Evolutionary conservation across 2,888 invertebrate genomes (phyloP).

Genomic region (Steromphala cineraria): DNA sequence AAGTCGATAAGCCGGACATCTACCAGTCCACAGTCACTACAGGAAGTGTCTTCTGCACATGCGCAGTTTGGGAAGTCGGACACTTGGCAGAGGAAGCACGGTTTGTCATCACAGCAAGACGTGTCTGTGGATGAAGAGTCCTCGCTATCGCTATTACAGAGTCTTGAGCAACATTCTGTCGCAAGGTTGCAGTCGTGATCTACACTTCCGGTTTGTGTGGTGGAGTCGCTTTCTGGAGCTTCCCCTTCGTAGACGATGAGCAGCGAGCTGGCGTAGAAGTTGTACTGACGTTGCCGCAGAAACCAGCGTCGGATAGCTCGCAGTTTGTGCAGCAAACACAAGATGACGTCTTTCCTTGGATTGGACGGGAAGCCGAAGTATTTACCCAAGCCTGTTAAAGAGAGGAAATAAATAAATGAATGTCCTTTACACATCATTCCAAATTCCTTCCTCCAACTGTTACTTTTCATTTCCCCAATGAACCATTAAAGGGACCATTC

Average conservation of each 20-base stretch:
- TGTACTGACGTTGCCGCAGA: conserved; percentile 80
- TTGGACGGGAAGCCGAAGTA: conserved; percentile 82
- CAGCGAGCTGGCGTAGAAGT: conserved; percentile 89
- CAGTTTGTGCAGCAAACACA: conserved; percentile 83
- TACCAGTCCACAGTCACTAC: conserved; percentile 32
- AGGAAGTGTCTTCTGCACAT: not conserved
- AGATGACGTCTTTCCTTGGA: conserved; percentile 80
- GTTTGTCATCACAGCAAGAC: not conserved
- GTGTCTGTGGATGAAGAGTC: too few species aligned
- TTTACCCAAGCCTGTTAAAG: conserved; percentile 81
- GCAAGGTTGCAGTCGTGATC: not conserved
- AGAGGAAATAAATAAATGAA: too few species aligned
- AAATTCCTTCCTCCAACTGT: too few species aligned
- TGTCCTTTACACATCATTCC: too few species aligned
- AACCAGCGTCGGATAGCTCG: conserved; percentile 86
- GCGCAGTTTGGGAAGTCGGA: not conserved
- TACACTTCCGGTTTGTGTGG: too few species aligned
- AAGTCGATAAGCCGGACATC: conserved; percentile 93
- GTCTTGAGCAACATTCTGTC: not conserved
- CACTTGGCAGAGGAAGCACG: not conserved
- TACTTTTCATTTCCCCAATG: too few species aligned
- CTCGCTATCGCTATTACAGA: not conserved
- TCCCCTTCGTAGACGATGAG: conserved; percentile 90
- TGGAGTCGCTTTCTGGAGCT: not conserved
- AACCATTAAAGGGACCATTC: too few species aligned